These are phyloP conservation scores for Propithecus deckenii DNA, from an alignment of 2,797 vertebrate genomes.

Conservation along the genomic window DNA sequence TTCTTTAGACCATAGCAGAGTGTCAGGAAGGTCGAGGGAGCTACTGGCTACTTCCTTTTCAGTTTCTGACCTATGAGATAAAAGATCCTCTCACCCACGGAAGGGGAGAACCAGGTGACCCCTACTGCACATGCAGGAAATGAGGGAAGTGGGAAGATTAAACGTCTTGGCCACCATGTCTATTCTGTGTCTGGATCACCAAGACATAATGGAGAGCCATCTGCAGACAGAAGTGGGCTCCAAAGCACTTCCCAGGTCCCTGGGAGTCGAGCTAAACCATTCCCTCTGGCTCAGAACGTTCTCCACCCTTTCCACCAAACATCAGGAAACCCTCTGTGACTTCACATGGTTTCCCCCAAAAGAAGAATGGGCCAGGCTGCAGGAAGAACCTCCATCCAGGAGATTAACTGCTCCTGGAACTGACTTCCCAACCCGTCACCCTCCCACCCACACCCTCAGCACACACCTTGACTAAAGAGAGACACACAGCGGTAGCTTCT, in stretches of 20 bases:
- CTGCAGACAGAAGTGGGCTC: neutral
- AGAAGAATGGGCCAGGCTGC: neutral
- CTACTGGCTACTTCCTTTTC: neutral
- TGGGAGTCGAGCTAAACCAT: neutral
- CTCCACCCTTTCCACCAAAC: rapidly evolving
- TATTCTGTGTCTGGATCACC: neutral
- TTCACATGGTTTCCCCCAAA: neutral
- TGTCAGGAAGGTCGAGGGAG: neutral
- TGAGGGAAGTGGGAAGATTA: neutral
- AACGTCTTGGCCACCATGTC: neutral
- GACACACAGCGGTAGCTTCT: neutral
- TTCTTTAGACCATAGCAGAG: neutral
- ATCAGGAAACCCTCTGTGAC: neutral
- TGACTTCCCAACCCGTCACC: neutral
- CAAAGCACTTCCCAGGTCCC: neutral
- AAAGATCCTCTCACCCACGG: neutral
- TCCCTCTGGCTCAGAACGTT: neutral
- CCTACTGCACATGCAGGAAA: neutral
- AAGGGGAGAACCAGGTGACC: neutral
- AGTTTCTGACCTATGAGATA: neutral
- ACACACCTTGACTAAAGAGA: neutral
- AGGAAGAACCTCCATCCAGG: neutral
- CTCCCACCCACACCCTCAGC: rapidly evolving
- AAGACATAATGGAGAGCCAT: neutral
- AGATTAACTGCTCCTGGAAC: neutral